These are phyloP conservation scores for Taxidea taxus DNA, from an alignment of 2,113 vertebrate genomes.

Conservation along the genomic window DNA sequence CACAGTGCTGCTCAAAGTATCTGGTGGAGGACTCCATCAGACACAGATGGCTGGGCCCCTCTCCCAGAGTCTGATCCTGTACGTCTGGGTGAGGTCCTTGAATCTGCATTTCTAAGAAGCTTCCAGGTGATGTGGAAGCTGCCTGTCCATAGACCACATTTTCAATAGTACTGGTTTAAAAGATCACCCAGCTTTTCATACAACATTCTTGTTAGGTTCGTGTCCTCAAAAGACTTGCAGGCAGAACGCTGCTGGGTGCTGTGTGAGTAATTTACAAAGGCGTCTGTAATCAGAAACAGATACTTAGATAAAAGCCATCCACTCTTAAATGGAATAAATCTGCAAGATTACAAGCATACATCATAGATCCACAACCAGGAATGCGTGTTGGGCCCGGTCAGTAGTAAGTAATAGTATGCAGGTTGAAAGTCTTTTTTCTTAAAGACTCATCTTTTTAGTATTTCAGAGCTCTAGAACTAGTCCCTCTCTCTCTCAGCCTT, in stretches of 20 bases:
- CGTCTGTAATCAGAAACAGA: conserved; percentile 49
- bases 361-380: not conserved
- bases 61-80: not conserved
- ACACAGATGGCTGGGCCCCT: not conserved
- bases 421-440: not conserved
- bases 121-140: not conserved
- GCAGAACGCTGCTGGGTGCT: not conserved
- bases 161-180: not conserved
- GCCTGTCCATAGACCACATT: not conserved
- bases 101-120: conserved; percentile 20
- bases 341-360: conserved; percentile 2
- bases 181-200: not conserved
- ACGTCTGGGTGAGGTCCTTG: not conserved
- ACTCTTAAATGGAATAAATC: conserved; percentile 16
- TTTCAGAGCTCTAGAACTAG: not conserved
- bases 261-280: conserved; percentile 15
- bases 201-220: conserved; percentile 8
- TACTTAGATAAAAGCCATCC: conserved; percentile 5
- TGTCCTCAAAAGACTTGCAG: conserved; percentile 3
- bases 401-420: not conserved
- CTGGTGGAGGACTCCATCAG: not conserved
- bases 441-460: not conserved
- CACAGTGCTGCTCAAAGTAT: not conserved
- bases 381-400: not conserved
- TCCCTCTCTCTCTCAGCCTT: not conserved